Base-by-base conservation (phyloP, 2,888 invertebrate genomes). In the Ceraclea dissimilis region DNA sequence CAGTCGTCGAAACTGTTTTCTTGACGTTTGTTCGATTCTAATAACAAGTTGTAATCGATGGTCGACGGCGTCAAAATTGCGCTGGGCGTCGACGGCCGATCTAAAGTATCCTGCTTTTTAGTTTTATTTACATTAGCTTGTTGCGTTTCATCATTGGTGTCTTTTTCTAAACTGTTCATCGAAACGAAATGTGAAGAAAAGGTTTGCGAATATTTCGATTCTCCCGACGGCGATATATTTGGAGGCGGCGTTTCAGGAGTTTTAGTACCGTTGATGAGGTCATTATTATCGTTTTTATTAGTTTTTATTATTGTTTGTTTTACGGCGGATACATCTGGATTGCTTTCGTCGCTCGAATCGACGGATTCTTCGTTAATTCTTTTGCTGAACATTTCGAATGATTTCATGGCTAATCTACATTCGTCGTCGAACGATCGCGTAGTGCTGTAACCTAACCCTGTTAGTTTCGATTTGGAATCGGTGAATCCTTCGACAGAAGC, bases 221-320 rank as follows among this genome's bases (percentile, higher is more conserved):
- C 51, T 44, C 57, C 58, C 16, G 73, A 69, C 53, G 76, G 74
- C 49, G 79, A 78, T 16, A 85, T 76, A 67, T 85, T 85, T 16
- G 85, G 83, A 48, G 83, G 82, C 19, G 86, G 85, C 2, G 85
- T 85, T 64, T 85, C 85, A 8, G 85, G 85, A 2, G 85, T 85
- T 64, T 71, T 72, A 49, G 67, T 64, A 33, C 54, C 57, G 47
- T 54, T 58, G 22, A 54, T 51, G 0, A 53, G 21, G 19, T 57
- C 54, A 6, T 47, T 26, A 13, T 16, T 44, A 26, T 26, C 26
- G 10, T 26, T 26, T 43, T 43, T 33, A 34, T 19, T 51, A 22
- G 2, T 49, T 26, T n/a, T n/a, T n/a, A n/a, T n/a, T n/a, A n/a
- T n/a, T 10, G 34, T 19, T n/a, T 46, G 46, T 6, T 46, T 46